Evolutionary conservation across 1,140 invertebrate species (phyloP).

Genomic region (Sarcophaga bullata): DNA sequence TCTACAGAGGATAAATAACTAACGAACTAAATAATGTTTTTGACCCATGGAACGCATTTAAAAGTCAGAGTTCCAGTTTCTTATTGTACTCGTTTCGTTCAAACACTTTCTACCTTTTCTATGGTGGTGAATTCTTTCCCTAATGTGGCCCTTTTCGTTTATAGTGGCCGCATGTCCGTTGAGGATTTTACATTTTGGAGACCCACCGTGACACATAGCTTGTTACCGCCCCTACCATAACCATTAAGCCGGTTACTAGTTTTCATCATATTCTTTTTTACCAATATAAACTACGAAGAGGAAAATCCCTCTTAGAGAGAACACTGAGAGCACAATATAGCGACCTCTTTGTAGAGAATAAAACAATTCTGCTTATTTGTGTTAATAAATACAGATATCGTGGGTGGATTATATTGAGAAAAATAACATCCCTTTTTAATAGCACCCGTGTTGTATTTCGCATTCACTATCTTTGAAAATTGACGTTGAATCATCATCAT

Average conservation of each 20-base stretch:
- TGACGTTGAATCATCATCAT: no score
- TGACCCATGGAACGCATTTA: constrained; percentile 2
- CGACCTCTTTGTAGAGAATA: no score
- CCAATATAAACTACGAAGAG: no score
- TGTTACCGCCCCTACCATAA: background rate
- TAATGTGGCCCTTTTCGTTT: background rate
- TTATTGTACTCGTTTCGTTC: background rate
- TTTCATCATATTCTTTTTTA: background rate
- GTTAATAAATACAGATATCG: no score
- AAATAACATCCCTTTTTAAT: no score
- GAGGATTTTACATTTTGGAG: background rate
- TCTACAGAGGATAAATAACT: background rate
- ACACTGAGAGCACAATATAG: no score
- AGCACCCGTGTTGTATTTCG: no score
- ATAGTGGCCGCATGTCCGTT: background rate
- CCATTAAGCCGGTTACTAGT: constrained; percentile 6
- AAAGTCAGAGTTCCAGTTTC: constrained; percentile 23
- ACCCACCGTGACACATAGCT: background rate
- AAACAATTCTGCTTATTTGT: no score
- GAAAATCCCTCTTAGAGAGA: no score
- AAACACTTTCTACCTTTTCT: background rate
- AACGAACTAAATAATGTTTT: no score
- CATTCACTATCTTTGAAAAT: no score
- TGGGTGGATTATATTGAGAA: no score
- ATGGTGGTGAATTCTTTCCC: background rate